Conservation (phyloP, 2,113 vertebrate genomes). For the Limanda limanda region DNA sequence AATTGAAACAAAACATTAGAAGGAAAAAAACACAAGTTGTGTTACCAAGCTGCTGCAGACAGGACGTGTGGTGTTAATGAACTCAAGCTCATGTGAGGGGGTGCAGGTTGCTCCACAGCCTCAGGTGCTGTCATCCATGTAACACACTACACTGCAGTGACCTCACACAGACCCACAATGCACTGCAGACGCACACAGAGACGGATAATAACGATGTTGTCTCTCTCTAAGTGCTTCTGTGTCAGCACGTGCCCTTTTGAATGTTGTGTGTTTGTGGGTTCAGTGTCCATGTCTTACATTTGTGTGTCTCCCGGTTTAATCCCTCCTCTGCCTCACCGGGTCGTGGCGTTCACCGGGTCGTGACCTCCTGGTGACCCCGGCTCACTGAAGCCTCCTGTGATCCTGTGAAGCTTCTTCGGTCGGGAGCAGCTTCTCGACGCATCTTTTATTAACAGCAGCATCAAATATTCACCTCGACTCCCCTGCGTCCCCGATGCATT, state of each 20-base stretch:
- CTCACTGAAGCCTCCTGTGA: slow-evolving; percentile 59
- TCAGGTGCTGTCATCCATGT: neutral
- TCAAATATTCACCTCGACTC: slow-evolving; percentile 75
- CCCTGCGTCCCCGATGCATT: slow-evolving; percentile 8
- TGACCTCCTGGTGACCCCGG: slow-evolving; percentile 74
- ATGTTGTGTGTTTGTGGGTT: neutral
- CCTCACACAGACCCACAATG: too few relatives aligned
- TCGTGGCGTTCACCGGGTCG: slow-evolving; percentile 8
- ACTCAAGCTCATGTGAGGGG: neutral
- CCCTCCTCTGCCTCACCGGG: neutral
- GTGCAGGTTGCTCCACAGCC: slow-evolving; percentile 26
- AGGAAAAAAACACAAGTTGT: too few relatives aligned
- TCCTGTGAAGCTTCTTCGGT: slow-evolving; percentile 71
- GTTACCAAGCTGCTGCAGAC: too few relatives aligned
- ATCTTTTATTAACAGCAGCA: slow-evolving; percentile 81
- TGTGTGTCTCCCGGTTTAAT: neutral
- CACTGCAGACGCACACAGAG: too few relatives aligned
- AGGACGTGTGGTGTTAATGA: too few relatives aligned
- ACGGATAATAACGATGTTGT: neutral
- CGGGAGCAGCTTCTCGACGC: slow-evolving; percentile 52
- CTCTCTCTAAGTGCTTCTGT: too few relatives aligned
- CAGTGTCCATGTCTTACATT: neutral
- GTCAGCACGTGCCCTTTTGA: too few relatives aligned
- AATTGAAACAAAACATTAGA: too few relatives aligned
- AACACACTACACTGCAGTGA: too few relatives aligned